Evolutionary conservation across 2,888 invertebrate genomes (phyloP), one percentile per base, ranked within the genome.

Genomic region (Lasioglossum malachurum): DNA sequence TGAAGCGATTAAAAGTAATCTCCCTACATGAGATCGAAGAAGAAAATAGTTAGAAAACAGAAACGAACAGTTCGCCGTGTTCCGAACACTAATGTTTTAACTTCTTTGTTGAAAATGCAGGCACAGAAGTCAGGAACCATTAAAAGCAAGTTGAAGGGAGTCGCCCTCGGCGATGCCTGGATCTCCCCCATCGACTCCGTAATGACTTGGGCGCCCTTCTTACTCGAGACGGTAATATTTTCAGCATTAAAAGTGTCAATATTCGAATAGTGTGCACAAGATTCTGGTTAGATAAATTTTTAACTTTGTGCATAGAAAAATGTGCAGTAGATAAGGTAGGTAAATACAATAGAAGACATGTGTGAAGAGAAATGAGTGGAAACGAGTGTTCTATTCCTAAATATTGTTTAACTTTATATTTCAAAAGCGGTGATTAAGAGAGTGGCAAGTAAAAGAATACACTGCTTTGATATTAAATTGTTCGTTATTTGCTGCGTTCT

Each of bases 121-220:
- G 97, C 97, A n/a, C 97, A 98, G 91, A 93, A 96, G 88, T 95
- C 95, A 0, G 97, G 96, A 0, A 96, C 96, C 57, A 96, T 98
- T 44, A 95, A 96, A 73, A 97, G 97, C 64, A 97, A 98, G 91
- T 96, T 99, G 76, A 96, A 96, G 92, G 98, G 98, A 0, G 97
- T 99, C 38, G 97, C 97, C 0, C 96, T 99, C 94, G 98, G 98
- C 2, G 98, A 98, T 95, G 97, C 98, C 0, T 99, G 98, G 98
- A 98, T 98, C 87, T 97, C 98, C 2, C 98, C 98, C 0, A 96
- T 98, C 77, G 98, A 98, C 93, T 97, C 97, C 0, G 98, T 98
- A 0, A 95, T 97, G 53, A 97, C 97, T 0, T 99, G 98, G 98
- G 98, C 97, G 0, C 97, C 97, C 0, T 97, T 97, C 91, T 96